A percentile compares a stretch with the other conserved stretches of the same genome.
Conservation (phyloP, 2,797 vertebrate species). For the Muscicapa striata region DNA sequence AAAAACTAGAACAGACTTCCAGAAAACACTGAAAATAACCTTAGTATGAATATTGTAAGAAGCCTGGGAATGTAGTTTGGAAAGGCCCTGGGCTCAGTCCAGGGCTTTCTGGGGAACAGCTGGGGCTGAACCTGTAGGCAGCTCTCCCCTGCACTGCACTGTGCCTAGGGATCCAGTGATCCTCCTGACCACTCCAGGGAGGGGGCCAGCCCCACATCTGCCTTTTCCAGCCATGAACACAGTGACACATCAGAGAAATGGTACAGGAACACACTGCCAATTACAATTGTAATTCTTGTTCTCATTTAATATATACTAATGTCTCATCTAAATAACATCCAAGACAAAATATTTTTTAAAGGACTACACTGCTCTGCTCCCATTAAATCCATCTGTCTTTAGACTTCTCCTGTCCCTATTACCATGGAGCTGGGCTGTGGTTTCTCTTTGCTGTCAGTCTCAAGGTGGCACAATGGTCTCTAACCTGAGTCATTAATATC, state of each 20-base stretch:
- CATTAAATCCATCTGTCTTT: not conserved
- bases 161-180: not conserved
- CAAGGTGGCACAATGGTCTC: not conserved
- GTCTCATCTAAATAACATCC: not conserved
- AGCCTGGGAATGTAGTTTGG: not conserved
- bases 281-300: not conserved
- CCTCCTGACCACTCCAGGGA: rapidly evolving
- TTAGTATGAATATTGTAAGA: not conserved
- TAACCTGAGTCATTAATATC: slow-evolving; percentile 55
- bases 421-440: not conserved
- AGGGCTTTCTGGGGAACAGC: not conserved
- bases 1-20: slow-evolving; percentile 7
- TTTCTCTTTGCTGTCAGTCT: slow-evolving; percentile 20
- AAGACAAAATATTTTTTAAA: not conserved
- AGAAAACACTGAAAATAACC: not conserved
- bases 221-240: not conserved
- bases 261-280: not conserved
- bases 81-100: not conserved
- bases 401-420: not conserved
- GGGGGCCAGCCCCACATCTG: not conserved
- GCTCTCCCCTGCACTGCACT: rapidly evolving
- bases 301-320: not conserved
- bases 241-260: not conserved
- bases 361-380: not conserved
- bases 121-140: not conserved